Percentiles rank a stretch among this genome's conserved stretches.
These are phyloP conservation scores for Cremastinae sp. DNA, from an alignment of 2,888 invertebrate species.

Conservation along the genomic window DNA sequence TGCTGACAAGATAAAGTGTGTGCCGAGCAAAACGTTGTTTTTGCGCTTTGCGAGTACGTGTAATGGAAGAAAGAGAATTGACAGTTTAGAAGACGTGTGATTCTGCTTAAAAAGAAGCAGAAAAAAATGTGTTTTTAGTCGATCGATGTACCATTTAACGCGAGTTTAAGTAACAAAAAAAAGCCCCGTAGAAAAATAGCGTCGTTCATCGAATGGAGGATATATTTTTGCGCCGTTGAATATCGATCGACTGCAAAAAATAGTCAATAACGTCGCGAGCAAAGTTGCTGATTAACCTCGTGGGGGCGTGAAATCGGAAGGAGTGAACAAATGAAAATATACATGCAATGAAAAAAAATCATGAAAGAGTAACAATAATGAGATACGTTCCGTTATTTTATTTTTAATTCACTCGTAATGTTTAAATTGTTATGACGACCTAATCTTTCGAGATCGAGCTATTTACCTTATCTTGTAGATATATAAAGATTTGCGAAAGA, in stretches of 20 bases:
- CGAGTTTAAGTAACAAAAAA: background rate
- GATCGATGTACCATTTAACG: conserved; percentile 46
- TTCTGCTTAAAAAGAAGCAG: conserved; percentile 13
- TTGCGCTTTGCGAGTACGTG: conserved; percentile 53
- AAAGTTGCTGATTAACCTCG: conserved; percentile 45
- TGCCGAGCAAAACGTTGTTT: conserved; percentile 43
- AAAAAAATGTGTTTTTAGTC: conserved; percentile 39
- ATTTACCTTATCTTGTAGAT: too few relatives aligned
- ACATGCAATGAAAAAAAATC: background rate
- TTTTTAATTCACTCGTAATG: conserved; percentile 19
- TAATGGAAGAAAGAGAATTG: conserved; percentile 21
- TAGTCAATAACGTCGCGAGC: conserved; percentile 48
- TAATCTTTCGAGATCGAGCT: conserved; percentile 37
- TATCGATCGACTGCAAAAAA: conserved; percentile 49
- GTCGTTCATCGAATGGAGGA: background rate
- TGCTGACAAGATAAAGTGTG: conserved; percentile 46
- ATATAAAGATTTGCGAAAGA: too few relatives aligned
- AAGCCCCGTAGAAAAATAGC: conserved; percentile 23
- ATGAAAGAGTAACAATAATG: conserved; percentile 4
- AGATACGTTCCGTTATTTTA: conserved; percentile 5
- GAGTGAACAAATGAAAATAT: conserved; percentile 20
- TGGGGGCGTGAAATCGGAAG: conserved; percentile 34
- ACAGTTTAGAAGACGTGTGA: conserved; percentile 34
- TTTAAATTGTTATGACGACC: conserved; percentile 39
- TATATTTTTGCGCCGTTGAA: conserved; percentile 1